Conservation (phyloP, 2,113 vertebrate species). For the Bucco capensis region DNA sequence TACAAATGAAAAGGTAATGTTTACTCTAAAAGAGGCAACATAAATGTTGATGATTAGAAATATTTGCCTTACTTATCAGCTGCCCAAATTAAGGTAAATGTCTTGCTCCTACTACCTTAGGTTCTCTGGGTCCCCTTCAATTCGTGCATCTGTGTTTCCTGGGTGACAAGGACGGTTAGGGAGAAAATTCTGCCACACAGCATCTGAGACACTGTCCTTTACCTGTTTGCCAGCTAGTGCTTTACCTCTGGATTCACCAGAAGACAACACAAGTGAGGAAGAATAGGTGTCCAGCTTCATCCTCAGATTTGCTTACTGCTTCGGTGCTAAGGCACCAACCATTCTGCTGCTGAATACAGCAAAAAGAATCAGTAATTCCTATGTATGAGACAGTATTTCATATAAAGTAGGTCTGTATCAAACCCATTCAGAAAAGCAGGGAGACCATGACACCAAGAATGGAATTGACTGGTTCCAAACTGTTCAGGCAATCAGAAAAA, state of each 20-base stretch:
- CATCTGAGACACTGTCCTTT: not conserved
- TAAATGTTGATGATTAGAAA: not conserved
- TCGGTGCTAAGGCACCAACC: not conserved
- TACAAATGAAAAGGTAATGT: not conserved
- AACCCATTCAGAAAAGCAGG: not conserved
- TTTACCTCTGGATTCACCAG: not conserved
- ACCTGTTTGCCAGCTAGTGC: not conserved
- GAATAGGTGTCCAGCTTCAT: not conserved
- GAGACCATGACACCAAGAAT: not conserved
- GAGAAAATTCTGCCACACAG: not conserved
- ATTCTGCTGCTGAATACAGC: not conserved
- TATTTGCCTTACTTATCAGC: not conserved
- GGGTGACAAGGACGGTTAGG: not conserved
- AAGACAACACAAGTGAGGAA: not conserved
- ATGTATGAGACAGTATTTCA: not conserved
- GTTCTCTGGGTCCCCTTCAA: not conserved
- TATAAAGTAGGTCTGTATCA: not conserved
- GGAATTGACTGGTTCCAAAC: not conserved
- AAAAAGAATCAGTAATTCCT: not conserved
- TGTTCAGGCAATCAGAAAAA: not conserved
- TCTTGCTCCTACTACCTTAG: not conserved
- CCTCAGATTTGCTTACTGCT: not conserved
- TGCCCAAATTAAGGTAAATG: not conserved
- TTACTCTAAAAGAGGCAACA: not conserved
- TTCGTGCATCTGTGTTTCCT: not conserved